A percentile compares a stretch with the other conserved stretches of the same genome.
Conservation (phyloP, 2,888 invertebrate genomes). For the Diplazon laetatorius region DNA sequence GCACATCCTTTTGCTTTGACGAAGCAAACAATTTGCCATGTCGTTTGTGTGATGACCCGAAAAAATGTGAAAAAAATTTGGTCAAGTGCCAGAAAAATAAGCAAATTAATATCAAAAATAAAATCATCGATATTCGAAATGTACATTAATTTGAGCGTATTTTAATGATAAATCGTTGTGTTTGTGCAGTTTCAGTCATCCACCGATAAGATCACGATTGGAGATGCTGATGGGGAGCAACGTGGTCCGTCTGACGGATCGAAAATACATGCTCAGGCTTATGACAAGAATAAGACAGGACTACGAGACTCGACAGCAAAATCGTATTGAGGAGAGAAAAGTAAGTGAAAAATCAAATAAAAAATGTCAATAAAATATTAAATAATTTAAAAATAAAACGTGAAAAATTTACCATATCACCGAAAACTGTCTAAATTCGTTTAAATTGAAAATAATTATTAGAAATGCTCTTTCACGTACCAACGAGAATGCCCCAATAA, state of each 20-base stretch:
- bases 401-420: too few species aligned
- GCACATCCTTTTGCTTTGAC: background rate
- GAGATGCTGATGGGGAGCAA: conserved; percentile 89
- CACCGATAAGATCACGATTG: conserved; percentile 86
- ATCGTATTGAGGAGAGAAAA: conserved; percentile 86
- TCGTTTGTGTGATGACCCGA: background rate
- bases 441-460: too few species aligned
- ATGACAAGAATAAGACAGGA: conserved; percentile 86
- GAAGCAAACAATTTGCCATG: background rate
- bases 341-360: conserved; percentile 81
- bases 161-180: too few species aligned
- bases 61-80: too few species aligned
- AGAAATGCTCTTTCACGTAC: too few species aligned
- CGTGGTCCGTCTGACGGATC: conserved; percentile 87
- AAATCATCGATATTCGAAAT: too few species aligned
- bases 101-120: too few species aligned
- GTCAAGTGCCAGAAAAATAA: too few species aligned
- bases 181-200: conserved; percentile 85
- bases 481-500: background rate
- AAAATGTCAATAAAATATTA: too few species aligned
- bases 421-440: too few species aligned
- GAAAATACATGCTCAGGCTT: conserved; percentile 87
- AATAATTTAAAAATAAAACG: too few species aligned
- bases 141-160: too few species aligned
- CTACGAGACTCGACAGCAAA: conserved; percentile 86